These are phyloP conservation scores for Cygnus atratus DNA, from an alignment of 2,113 vertebrate species.

Conservation along the genomic window DNA sequence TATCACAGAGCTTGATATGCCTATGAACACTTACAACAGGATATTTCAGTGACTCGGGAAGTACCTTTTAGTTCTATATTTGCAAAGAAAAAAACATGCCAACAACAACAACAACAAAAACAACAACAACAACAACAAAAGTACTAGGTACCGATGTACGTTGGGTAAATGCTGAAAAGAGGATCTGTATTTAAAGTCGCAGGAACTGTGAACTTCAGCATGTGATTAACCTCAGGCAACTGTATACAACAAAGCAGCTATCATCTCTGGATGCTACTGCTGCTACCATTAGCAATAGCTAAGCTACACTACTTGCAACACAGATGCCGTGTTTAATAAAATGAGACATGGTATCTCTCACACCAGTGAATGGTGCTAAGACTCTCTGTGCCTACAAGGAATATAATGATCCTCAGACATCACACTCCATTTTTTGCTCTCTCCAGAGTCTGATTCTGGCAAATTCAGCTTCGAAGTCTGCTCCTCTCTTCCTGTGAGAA, in stretches of 20 bases:
- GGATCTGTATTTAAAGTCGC: not conserved
- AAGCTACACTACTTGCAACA: not conserved
- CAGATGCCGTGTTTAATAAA: constrained; percentile 30
- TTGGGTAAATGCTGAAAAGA: not conserved
- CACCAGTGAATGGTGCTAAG: not conserved
- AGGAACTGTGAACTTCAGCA: not conserved
- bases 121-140: fast-evolving
- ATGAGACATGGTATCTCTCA: constrained; percentile 6
- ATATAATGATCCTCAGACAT: constrained; percentile 6
- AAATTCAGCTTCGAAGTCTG: not conserved
- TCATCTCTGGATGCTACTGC: not conserved
- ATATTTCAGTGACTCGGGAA: not conserved
- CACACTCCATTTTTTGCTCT: constrained; percentile 11
- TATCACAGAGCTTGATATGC: not conserved
- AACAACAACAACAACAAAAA: fast-evolving
- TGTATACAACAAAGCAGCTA: not conserved
- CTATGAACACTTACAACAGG: not conserved
- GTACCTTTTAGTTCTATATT: not conserved
- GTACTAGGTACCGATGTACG: not conserved
- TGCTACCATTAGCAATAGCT: constrained; percentile 5
- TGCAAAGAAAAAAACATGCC: not conserved
- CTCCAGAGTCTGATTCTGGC: not conserved
- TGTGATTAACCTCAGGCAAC: not conserved
- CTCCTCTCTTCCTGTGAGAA: constrained; percentile 16
- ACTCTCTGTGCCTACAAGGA: not conserved